Conservation (phyloP, 64 coral and sea anemone genomes). For the Cladopsammia gracilis region DNA sequence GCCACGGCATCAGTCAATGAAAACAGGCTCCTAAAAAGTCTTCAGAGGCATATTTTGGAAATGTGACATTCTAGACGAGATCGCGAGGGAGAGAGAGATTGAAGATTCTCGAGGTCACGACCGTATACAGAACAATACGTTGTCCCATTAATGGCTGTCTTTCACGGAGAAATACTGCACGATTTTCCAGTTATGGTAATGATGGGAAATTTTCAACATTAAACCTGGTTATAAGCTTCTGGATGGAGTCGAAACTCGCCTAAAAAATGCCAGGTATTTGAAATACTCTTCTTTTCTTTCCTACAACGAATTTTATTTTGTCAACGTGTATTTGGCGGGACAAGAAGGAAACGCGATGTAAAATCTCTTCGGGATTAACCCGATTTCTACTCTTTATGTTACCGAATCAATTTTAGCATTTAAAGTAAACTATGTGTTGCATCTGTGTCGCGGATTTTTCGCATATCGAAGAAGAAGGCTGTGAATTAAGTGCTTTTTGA, state of each 20-base stretch:
- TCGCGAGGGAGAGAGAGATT: too few species aligned
- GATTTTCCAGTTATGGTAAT: background rate
- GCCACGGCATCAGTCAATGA: too few species aligned
- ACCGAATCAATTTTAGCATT: background rate
- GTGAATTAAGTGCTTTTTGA: too few species aligned
- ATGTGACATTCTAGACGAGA: too few species aligned
- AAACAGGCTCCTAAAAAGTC: too few species aligned
- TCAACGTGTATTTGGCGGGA: too few species aligned
- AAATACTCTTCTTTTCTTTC: background rate
- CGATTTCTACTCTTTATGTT: background rate
- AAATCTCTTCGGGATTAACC: too few species aligned
- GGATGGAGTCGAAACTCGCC: background rate
- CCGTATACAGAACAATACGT: background rate
- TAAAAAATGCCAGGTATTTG: conserved; percentile 15
- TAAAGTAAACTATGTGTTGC: background rate
- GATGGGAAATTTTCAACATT: background rate
- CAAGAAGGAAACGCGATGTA: background rate
- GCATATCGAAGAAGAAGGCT: background rate
- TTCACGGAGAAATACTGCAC: background rate
- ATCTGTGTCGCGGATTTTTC: background rate
- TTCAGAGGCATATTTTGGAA: too few species aligned
- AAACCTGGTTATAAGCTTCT: background rate
- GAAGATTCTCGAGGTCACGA: background rate
- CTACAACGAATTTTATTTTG: background rate
- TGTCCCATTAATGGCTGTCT: too few species aligned